Conservation (phyloP, 2,888 invertebrate species). For the Erannis defoliaria region DNA sequence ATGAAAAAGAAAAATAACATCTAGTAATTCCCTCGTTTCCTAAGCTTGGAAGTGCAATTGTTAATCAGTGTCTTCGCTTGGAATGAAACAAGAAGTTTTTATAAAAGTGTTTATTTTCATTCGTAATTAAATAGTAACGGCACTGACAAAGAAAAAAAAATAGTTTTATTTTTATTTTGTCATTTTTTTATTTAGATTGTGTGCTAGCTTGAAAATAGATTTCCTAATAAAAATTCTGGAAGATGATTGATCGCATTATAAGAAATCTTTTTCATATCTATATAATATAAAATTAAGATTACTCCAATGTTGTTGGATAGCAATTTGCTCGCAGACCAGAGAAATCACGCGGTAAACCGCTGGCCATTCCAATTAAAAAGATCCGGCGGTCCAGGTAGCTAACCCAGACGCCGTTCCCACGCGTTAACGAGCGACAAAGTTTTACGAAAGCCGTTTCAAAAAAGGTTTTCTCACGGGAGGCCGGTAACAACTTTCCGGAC, state of each 20-base stretch:
- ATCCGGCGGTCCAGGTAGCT: slow-evolving; percentile 1
- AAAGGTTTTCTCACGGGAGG: slow-evolving; percentile 16
- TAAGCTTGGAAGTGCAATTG: background rate
- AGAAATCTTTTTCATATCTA: no score
- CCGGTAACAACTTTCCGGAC: slow-evolving; percentile 6
- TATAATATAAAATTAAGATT: background rate
- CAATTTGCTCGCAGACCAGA: background rate
- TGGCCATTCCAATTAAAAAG: slow-evolving; percentile 1
- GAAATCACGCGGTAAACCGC: background rate
- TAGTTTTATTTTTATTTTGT: no score
- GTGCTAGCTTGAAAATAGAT: no score
- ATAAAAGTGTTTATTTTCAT: background rate
- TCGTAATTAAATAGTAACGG: no score
- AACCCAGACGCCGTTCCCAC: slow-evolving; percentile 7
- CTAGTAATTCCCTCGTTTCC: background rate
- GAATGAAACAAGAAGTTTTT: background rate
- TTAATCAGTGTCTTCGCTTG: slow-evolving; percentile 2
- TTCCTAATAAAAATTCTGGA: no score
- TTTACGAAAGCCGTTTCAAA: slow-evolving; percentile 13
- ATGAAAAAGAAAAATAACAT: background rate
- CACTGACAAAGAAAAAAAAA: no score
- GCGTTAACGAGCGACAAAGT: slow-evolving; percentile 16
- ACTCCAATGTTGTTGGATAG: background rate
- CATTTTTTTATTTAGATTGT: no score
- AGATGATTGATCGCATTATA: no score